These are phyloP conservation scores for Isoperla grammatica DNA, from an alignment of 2,888 invertebrate species.

Conservation along the genomic window DNA sequence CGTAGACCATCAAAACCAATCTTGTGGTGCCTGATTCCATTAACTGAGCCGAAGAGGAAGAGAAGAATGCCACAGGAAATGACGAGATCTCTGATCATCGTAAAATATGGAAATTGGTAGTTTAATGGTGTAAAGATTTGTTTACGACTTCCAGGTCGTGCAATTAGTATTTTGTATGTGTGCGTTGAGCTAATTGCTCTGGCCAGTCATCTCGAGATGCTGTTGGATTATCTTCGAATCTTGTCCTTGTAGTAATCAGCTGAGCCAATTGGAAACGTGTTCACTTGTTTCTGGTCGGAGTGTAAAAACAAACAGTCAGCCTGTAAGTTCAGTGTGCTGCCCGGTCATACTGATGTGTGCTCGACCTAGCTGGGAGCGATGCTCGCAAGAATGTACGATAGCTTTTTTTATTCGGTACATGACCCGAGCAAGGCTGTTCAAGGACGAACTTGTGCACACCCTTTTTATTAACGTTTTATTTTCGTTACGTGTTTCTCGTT, in stretches of 20 bases:
- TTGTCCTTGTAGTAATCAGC: background rate
- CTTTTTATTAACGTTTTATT: conserved; percentile 12
- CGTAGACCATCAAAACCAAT: too few species aligned
- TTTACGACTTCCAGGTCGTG: too few species aligned
- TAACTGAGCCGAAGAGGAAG: too few species aligned
- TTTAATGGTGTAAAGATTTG: too few species aligned
- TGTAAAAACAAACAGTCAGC: background rate
- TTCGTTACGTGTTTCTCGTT: conserved; percentile 9
- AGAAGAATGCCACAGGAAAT: too few species aligned
- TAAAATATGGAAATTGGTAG: too few species aligned
- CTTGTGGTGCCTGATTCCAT: too few species aligned
- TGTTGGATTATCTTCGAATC: background rate
- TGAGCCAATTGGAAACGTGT: conserved; percentile 1
- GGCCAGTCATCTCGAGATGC: background rate
- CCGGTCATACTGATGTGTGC: background rate
- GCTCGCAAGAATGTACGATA: conserved; percentile 15
- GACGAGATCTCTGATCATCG: too few species aligned
- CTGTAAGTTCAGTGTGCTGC: background rate
- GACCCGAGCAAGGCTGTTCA: conserved; percentile 46
- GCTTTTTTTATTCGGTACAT: conserved; percentile 24
- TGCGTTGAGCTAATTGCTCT: conserved; percentile 1
- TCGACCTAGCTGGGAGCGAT: conserved; percentile 20
- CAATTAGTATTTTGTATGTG: too few species aligned
- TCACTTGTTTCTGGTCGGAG: background rate
- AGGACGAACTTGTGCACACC: conserved; percentile 40